phyloP scores from a whole-genome alignment of 2,113 vertebrate genomes.

The Chaenogobius annularis region DNA sequence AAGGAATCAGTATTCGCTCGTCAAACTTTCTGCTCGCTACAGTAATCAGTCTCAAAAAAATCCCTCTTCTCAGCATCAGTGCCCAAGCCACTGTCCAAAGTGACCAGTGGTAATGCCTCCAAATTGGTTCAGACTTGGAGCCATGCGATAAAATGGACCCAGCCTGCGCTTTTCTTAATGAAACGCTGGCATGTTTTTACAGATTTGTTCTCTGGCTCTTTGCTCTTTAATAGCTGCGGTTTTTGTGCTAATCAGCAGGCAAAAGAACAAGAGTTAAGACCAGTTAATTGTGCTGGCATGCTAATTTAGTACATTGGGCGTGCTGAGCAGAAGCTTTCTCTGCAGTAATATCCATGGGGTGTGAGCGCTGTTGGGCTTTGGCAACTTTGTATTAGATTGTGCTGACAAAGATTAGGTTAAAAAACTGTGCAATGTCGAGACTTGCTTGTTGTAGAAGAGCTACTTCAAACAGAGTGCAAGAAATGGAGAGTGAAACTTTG shows the following conservation, averaged over 20 bases:
- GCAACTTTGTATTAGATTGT: conserved; percentile 29
- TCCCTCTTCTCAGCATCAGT: conserved; percentile 30
- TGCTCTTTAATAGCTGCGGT: conserved; percentile 43
- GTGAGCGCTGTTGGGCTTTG: conserved; percentile 22
- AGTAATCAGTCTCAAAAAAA: conserved; percentile 46
- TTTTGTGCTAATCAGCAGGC: conserved; percentile 49
- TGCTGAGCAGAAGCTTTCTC: conserved; percentile 53
- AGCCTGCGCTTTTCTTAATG: conserved; percentile 34
- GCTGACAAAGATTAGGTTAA: conserved; percentile 41
- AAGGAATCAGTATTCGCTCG: conserved; percentile 38
- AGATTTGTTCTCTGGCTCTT: conserved; percentile 37
- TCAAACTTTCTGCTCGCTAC: conserved; percentile 38
- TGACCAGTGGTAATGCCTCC: conserved; percentile 40
- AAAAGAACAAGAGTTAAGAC: conserved; percentile 46
- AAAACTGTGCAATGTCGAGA: conserved; percentile 4
- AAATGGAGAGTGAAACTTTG: neutral
- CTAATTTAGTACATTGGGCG: conserved; percentile 44
- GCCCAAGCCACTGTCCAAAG: conserved; percentile 52
- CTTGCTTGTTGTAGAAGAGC: neutral
- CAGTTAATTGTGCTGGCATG: conserved; percentile 40
- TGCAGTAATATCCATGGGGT: conserved; percentile 38
- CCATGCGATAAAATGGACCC: conserved; percentile 49
- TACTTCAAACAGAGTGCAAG: neutral
- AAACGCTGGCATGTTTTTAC: conserved; percentile 44
- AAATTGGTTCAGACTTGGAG: conserved; percentile 53